A percentile compares a stretch with the other conserved stretches of the same genome.
Evolutionary conservation across 1,140 invertebrate genomes (phyloP).

Genomic region (Pseudomyrmex flavicornis): DNA sequence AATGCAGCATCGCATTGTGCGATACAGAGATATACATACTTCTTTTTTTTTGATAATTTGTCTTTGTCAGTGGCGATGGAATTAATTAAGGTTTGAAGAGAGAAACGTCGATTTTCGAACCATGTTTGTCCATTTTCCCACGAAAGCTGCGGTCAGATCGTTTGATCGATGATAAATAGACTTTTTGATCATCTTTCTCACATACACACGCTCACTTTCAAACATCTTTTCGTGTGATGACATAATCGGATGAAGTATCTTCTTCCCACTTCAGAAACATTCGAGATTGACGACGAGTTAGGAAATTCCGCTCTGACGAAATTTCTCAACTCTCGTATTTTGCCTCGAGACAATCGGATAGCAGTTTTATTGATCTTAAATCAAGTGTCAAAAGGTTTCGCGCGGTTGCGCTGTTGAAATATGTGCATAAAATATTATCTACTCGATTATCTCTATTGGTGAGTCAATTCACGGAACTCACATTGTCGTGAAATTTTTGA

Average conservation of each 20-base stretch:
- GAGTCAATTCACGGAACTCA: conserved; percentile 7
- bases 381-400: background rate
- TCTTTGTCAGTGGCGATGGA: background rate
- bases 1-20: background rate
- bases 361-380: background rate
- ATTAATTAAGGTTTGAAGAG: background rate
- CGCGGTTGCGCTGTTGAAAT: conserved; percentile 1
- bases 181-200: background rate
- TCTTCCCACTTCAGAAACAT: conserved; percentile 1
- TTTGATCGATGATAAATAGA: conserved; percentile 42
- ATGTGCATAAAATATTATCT: background rate
- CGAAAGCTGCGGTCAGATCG: background rate
- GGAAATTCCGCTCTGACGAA: background rate
- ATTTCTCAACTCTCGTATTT: conserved; percentile 22
- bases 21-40: background rate
- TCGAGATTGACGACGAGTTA: conserved; percentile 1
- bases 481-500: conserved; percentile 25
- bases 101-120: conserved; percentile 9
- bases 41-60: conserved; percentile 19
- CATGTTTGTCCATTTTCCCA: conserved; percentile 20
- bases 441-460: background rate
- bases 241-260: conserved; percentile 22
- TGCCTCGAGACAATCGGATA: background rate
- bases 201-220: conserved; percentile 7
- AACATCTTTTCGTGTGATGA: conserved; percentile 19